Conservation (phyloP, 2,888 invertebrate species). For the Xylocampa areola region DNA sequence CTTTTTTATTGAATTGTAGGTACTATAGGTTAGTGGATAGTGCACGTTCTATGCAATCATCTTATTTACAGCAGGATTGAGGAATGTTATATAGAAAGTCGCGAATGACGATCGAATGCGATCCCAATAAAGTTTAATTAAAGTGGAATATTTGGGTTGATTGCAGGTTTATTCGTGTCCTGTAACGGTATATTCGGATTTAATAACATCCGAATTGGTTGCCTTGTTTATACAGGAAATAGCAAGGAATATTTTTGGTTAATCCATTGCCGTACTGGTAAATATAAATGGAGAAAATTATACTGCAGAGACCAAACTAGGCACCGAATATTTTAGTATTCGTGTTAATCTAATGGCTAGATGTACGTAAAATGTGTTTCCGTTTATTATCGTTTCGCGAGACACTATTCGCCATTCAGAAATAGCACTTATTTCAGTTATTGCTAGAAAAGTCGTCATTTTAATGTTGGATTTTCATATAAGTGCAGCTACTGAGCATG, state of each 20-base stretch:
- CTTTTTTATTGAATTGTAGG: conserved; percentile 40
- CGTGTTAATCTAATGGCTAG: no score
- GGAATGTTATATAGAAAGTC: conserved; percentile 23
- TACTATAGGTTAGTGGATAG: conserved; percentile 19
- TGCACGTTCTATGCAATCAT: conserved; percentile 12
- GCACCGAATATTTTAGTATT: no score
- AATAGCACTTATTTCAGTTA: no score
- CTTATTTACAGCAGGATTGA: conserved; percentile 20
- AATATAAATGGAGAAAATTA: not conserved
- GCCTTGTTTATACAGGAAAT: conserved; percentile 8
- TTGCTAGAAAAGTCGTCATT: no score
- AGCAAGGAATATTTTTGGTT: conserved; percentile 21
- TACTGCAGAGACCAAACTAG: not conserved
- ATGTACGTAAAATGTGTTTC: no score
- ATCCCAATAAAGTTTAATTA: conserved; percentile 30
- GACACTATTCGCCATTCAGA: no score
- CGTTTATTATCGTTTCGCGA: no score
- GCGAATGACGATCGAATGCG: conserved; percentile 3
- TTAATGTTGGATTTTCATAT: no score
- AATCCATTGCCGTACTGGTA: conserved; percentile 1
- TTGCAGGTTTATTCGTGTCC: conserved; percentile 17
- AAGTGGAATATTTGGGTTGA: conserved; percentile 25
- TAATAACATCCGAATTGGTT: conserved; percentile 29
- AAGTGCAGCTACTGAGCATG: no score
- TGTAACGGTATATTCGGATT: conserved; percentile 12